A percentile compares a stretch with the other conserved stretches of the same genome.
phyloP scores from a whole-genome alignment of 2,797 vertebrate species.

The Loriculus beryllinus region DNA sequence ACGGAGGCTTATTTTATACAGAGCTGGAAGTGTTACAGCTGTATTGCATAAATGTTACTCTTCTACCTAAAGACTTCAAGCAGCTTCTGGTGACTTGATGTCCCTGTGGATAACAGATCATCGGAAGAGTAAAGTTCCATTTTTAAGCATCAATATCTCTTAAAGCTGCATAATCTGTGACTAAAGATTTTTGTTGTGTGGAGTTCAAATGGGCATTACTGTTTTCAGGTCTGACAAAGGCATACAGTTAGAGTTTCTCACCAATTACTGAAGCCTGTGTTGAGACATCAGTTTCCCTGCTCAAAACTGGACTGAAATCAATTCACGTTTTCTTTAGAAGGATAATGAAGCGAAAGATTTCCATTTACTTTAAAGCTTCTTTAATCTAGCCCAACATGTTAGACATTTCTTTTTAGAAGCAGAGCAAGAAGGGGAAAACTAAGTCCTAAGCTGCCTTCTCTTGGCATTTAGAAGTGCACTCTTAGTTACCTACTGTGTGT shows the following conservation, averaged over 20 bases:
- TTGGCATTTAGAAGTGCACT: background rate
- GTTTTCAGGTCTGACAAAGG: background rate
- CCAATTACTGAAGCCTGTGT: background rate
- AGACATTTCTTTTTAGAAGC: background rate
- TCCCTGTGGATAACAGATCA: background rate
- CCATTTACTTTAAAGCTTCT: background rate
- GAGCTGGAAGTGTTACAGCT: background rate
- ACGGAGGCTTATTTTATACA: background rate
- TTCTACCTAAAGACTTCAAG: background rate
- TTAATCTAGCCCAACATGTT: background rate
- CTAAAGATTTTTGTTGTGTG: background rate
- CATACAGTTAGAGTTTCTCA: background rate
- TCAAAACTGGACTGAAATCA: background rate
- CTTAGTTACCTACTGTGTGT: background rate
- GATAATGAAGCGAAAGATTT: background rate
- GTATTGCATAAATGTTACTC: background rate
- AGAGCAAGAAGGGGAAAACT: background rate
- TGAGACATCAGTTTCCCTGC: background rate
- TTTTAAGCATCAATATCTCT: background rate
- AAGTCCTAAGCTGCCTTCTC: background rate
- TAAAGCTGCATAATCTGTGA: slow-evolving; percentile 1
- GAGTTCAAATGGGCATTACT: background rate
- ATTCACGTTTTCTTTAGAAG: background rate
- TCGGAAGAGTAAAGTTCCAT: background rate
- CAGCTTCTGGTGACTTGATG: background rate